Evolutionary conservation across 35 echinoderm and acorn worm species (phyloP).

Genomic region (Diadema setosum): DNA sequence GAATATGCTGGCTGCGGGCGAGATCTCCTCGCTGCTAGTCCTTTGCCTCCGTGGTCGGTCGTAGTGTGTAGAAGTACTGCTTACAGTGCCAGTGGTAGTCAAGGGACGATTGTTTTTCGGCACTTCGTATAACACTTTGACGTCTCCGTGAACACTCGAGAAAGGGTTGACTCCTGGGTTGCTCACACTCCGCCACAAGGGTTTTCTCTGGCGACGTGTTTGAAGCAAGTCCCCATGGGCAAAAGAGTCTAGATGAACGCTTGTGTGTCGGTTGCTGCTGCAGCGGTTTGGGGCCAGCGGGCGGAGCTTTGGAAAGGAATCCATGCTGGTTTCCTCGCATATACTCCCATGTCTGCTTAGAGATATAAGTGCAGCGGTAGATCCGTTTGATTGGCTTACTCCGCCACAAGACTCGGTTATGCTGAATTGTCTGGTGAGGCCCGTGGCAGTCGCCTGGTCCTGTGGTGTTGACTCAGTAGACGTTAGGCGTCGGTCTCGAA

Average conservation of each 20-base stretch:
- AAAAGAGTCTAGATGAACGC: conserved; percentile 17
- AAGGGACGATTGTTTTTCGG: conserved; percentile 52
- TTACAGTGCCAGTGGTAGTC: not conserved
- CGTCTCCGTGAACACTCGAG: not conserved
- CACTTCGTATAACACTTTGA: conserved; percentile 75
- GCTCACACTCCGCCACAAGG: conserved; percentile 60
- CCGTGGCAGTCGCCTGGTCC: not conserved
- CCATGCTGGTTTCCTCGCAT: not conserved
- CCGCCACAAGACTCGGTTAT: not conserved
- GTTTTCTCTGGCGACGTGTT: not conserved
- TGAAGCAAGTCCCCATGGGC: conserved; percentile 3
- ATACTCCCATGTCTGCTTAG: not conserved
- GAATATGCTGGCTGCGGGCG: conserved; percentile 37
- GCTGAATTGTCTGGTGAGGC: conserved; percentile 15
- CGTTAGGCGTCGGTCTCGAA: not conserved
- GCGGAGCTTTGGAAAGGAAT: conserved; percentile 25
- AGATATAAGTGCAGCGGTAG: conserved; percentile 3
- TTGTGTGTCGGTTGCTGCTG: conserved; percentile 17
- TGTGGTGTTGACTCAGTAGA: conserved; percentile 8
- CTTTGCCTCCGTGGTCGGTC: conserved; percentile 69
- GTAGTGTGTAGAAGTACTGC: conserved; percentile 25
- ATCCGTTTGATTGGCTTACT: not conserved
- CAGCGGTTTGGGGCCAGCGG: not conserved
- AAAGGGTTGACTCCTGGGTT: conserved; percentile 51
- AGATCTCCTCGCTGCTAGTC: conserved; percentile 53